These are phyloP conservation scores for Formica aserva DNA, from an alignment of 2,888 invertebrate genomes.

Conservation along the genomic window DNA sequence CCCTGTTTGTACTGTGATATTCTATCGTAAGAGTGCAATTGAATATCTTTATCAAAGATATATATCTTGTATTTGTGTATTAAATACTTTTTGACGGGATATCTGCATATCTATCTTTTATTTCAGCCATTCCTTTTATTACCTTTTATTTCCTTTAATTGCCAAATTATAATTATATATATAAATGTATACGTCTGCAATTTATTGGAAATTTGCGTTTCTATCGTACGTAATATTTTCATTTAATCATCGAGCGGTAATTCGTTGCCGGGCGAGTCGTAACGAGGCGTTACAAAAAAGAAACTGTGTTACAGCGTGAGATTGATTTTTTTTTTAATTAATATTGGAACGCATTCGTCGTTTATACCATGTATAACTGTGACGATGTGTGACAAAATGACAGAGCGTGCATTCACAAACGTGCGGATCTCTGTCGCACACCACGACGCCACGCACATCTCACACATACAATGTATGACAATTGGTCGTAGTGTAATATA, in stretches of 20 bases:
- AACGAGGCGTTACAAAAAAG: slow-evolving; percentile 39
- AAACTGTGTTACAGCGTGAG: slow-evolving; percentile 20
- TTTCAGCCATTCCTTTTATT: neutral
- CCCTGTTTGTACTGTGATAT: slow-evolving; percentile 35
- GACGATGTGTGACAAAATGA: slow-evolving; percentile 23
- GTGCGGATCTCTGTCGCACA: slow-evolving; percentile 2
- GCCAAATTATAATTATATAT: neutral
- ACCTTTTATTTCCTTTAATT: neutral
- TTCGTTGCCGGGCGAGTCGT: slow-evolving; percentile 7
- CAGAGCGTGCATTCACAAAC: slow-evolving; percentile 34
- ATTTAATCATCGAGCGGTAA: slow-evolving; percentile 13
- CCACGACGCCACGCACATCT: slow-evolving; percentile 24
- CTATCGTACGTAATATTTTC: neutral
- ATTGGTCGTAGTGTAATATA: slow-evolving; percentile 36
- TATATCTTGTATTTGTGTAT: slow-evolving; percentile 23
- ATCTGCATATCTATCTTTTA: neutral
- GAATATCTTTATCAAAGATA: neutral
- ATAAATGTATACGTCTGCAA: neutral
- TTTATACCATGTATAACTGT: slow-evolving; percentile 5
- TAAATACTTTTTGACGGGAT: slow-evolving; percentile 27
- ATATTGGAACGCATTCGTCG: slow-evolving; percentile 29
- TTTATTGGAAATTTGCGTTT: slow-evolving; percentile 35
- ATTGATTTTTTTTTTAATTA: slow-evolving; percentile 50
- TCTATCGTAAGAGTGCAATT: neutral
- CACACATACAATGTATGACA: slow-evolving; percentile 42